Evolutionary conservation across 2,113 vertebrate species (phyloP).

Genomic region (Jaculus jaculus): DNA sequence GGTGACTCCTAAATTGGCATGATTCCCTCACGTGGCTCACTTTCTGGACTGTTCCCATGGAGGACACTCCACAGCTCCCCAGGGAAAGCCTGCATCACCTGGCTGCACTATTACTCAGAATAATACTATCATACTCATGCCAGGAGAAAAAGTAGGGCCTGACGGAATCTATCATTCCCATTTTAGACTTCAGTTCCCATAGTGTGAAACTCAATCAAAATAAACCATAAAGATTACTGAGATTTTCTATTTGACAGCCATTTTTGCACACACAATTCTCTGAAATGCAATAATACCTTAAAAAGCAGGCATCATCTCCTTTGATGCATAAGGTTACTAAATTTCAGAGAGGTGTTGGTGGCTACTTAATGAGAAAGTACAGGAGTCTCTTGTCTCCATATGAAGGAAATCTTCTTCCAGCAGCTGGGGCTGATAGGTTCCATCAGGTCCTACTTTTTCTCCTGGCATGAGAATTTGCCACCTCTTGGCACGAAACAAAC

Average conservation of each 20-base stretch:
- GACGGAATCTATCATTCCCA: no score
- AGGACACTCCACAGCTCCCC: no score
- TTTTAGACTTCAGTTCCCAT: background rate
- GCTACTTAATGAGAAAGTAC: background rate
- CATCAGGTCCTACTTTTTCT: background rate
- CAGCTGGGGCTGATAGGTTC: background rate
- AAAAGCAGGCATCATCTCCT: background rate
- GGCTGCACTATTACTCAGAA: no score
- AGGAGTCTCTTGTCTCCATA: background rate
- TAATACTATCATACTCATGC: no score
- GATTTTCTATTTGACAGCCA: background rate
- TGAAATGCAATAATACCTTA: background rate
- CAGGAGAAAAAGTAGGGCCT: no score
- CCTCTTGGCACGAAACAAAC: background rate
- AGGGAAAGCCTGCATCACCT: no score
- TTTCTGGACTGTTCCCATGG: no score
- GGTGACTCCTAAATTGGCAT: background rate
- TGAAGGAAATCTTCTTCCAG: background rate
- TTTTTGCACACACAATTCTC: background rate
- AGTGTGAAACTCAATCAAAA: background rate
- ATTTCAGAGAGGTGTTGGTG: background rate
- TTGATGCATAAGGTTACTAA: background rate
- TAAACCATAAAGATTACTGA: background rate
- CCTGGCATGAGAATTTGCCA: background rate
- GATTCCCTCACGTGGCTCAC: no score